Base-by-base conservation (phyloP, 2,113 vertebrate genomes). In the Setophaga kirtlandii region DNA sequence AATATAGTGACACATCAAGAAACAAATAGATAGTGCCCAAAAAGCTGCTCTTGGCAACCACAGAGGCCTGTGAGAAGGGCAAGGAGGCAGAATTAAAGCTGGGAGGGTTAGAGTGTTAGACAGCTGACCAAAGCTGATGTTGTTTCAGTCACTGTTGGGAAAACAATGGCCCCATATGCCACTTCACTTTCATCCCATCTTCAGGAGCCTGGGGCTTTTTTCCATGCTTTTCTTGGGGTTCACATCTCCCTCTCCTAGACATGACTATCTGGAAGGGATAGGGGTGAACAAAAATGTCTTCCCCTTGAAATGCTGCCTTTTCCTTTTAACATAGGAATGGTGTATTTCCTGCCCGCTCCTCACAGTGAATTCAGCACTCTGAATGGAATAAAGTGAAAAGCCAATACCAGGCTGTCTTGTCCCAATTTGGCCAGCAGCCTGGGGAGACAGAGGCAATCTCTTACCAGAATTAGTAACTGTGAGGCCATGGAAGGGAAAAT, bases 401-500 rank as follows among this genome's bases (percentile, higher is more conserved):
- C 47, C 46, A 35, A 18, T 31, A 69, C 20, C 22, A 55, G 42
- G 30, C 50, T 92, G 33, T 60, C 63, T 76, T 68, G 50, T 88
- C 59, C 35, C 42, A 69, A 19, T n/a, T 10, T 58, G 42, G 10
- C 50, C 35, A 64, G 50, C 4, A 12, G 64, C 47, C 31, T 1
- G 2, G 52, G 31, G 50, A 49, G 12, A 33, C 59, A 55, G 55
- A 41, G 15, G 35, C 60, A 60, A 5, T 71, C 27, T 24, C 90
- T 73, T 35, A 69, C 39, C 23, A 67, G 76, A 56, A 74, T 83
- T 93, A 60, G 44, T 41, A 77, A 46, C 41, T 37, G 52, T 60
- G 85, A 70, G 56, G 47, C 59, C 64, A 70, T 63, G 33, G 64
- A 88, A 86, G 27, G 90, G 59, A 94, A 96, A 93, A 93, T 75